These are phyloP conservation scores for Peromyscus leucopus DNA, from an alignment of 2,113 vertebrate genomes.

Conservation along the genomic window DNA sequence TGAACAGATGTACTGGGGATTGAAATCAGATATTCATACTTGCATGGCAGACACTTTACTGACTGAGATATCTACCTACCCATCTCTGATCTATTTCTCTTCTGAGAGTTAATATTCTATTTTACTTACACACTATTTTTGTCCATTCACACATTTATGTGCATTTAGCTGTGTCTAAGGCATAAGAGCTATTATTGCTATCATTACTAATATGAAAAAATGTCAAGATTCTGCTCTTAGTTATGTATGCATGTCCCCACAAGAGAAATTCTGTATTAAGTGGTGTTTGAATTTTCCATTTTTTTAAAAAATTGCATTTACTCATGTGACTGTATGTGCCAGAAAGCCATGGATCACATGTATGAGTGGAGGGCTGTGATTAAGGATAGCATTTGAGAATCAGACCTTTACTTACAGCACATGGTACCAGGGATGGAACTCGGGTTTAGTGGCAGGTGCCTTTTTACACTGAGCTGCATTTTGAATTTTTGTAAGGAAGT, in stretches of 20 bases:
- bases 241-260: background rate
- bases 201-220: background rate
- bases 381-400: background rate
- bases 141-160: background rate
- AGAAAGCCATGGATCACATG: too few relatives aligned
- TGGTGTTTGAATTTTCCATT: background rate
- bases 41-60: background rate
- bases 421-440: too few relatives aligned
- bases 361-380: too few relatives aligned
- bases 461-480: background rate
- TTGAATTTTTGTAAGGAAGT: background rate
- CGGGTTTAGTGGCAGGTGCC: too few relatives aligned
- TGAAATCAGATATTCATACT: background rate
- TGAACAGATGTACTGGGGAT: too few relatives aligned
- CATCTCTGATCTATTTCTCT: background rate
- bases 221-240: background rate
- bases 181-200: background rate
- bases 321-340: too few relatives aligned
- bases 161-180: background rate
- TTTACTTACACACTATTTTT: background rate
- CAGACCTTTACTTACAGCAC: background rate
- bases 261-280: background rate
- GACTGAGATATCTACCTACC: too few relatives aligned
- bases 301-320: background rate
- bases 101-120: background rate